These are phyloP conservation scores for Cassiopea xamachana DNA, from an alignment of 30 jellyfish, hydroid and myxozoan genomes.

Conservation along the genomic window DNA sequence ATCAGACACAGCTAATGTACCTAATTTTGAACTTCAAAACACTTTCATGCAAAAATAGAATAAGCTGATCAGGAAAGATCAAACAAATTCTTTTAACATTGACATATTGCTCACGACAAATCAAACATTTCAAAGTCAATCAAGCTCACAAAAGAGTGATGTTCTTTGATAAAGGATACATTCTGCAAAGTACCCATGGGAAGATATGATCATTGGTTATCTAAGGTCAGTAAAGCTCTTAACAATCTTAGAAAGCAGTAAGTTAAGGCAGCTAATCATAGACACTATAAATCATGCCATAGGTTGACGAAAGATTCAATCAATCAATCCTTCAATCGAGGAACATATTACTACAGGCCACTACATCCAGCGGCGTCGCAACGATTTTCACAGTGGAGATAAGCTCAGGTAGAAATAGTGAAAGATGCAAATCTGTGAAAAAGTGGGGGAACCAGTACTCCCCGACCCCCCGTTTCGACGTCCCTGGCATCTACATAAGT, in stretches of 20 bases:
- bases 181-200: constrained; percentile 45
- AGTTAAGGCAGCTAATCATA: background rate
- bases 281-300: background rate
- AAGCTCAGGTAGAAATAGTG: too few relatives aligned
- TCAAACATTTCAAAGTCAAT: constrained; percentile 29
- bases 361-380: background rate
- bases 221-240: constrained; percentile 41
- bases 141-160: constrained; percentile 26
- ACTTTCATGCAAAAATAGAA: constrained; percentile 34
- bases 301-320: background rate
- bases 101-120: constrained; percentile 72
- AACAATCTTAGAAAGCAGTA: constrained; percentile 3
- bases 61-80: constrained; percentile 84
- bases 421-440: too few relatives aligned
- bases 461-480: too few relatives aligned
- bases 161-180: constrained; percentile 11
- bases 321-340: background rate
- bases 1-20: background rate
- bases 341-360: background rate
- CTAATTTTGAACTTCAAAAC: constrained; percentile 34
- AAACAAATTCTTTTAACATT: constrained; percentile 62
- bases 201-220: constrained; percentile 22
- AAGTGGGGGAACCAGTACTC: too few relatives aligned
- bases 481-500: too few relatives aligned
- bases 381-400: too few relatives aligned